phyloP scores from a whole-genome alignment of 1,140 invertebrate genomes.

The Bombus superbus region DNA sequence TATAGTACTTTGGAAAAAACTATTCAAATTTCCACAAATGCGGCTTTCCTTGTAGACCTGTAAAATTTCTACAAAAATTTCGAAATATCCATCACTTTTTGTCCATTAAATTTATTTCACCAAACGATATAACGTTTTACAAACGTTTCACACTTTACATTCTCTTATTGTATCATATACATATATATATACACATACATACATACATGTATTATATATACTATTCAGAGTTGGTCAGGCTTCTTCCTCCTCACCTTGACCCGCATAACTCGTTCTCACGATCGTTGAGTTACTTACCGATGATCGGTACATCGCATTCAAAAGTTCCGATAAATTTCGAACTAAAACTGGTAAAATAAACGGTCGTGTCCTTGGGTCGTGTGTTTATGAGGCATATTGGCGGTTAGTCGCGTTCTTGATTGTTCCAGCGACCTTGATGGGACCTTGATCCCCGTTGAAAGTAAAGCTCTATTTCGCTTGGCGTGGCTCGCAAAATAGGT shows the following conservation, averaged over 20 bases:
- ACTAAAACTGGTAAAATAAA: neutral
- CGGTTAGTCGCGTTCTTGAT: neutral
- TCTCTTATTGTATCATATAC: neutral
- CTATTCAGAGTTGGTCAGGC: neutral
- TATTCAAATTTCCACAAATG: too few relatives aligned
- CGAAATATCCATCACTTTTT: too few relatives aligned
- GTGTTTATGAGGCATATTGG: neutral
- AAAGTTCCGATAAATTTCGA: neutral
- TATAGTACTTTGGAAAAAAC: too few relatives aligned
- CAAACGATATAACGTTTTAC: too few relatives aligned
- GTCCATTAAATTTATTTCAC: neutral
- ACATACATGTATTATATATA: neutral
- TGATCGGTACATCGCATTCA: neutral
- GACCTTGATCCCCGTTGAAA: slow-evolving; percentile 48
- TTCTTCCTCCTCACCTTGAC: slow-evolving; percentile 33
- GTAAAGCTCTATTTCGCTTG: slow-evolving; percentile 11
- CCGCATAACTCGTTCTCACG: slow-evolving; percentile 4
- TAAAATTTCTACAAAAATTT: too few relatives aligned
- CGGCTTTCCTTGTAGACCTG: too few relatives aligned
- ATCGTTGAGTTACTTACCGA: neutral
- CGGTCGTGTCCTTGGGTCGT: neutral
- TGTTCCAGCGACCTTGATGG: slow-evolving; percentile 48
- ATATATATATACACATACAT: too few relatives aligned
- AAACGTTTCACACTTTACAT: too few relatives aligned
- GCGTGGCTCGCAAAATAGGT: neutral